Evolutionary conservation across 2,113 vertebrate species (phyloP).

Genomic region (Nesoenas mayeri): DNA sequence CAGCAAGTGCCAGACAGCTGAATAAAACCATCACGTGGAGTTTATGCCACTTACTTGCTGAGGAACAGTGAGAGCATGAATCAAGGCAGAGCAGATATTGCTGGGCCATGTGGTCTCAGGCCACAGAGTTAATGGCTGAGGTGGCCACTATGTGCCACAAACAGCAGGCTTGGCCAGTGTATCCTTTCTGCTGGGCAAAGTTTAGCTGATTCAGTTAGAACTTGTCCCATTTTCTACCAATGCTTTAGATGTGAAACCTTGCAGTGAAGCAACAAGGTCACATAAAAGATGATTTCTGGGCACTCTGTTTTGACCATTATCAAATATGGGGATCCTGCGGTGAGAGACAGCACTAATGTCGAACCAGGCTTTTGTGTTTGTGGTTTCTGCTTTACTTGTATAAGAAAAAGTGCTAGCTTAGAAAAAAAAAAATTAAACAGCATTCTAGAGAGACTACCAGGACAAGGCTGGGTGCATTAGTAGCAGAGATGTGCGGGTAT

Average conservation of each 20-base stretch:
- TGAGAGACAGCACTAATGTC: not conserved
- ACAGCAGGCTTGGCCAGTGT: not conserved
- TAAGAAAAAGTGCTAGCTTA: not conserved
- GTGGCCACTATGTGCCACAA: accelerated
- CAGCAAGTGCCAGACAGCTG: slow-evolving; percentile 24
- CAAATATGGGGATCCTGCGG: accelerated
- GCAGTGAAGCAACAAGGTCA: not conserved
- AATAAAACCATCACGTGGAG: not conserved
- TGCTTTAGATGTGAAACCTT: not conserved
- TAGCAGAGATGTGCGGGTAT: slow-evolving; percentile 40
- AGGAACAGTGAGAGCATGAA: not conserved
- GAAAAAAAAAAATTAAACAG: not conserved
- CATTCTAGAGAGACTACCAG: not conserved
- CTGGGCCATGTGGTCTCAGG: not conserved
- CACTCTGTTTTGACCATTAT: not conserved
- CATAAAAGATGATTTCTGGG: not conserved
- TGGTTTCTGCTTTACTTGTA: not conserved
- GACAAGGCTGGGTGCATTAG: not conserved
- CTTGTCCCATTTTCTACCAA: not conserved
- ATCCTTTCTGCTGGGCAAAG: not conserved
- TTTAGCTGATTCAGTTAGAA: not conserved
- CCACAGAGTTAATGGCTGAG: not conserved
- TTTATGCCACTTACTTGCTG: not conserved
- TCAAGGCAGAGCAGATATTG: not conserved
- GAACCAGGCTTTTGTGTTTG: not conserved